phyloP scores from a whole-genome alignment of 1,140 invertebrate genomes.

The Metopolophium dirhodum region DNA sequence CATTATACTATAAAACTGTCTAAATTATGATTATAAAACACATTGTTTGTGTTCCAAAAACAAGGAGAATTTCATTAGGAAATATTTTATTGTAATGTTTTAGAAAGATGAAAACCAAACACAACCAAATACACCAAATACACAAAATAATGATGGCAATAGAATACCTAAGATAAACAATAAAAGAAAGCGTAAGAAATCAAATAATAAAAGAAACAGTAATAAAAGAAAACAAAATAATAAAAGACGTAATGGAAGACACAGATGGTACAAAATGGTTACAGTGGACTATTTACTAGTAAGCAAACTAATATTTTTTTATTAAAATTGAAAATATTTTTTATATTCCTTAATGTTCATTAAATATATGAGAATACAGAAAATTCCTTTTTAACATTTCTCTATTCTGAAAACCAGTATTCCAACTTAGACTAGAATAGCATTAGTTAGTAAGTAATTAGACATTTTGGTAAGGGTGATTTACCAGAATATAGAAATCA shows the following conservation, averaged over 20 bases:
- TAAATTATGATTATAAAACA: too few species aligned
- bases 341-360: not conserved
- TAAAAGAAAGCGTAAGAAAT: not conserved
- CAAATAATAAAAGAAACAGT: not conserved
- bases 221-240: not conserved
- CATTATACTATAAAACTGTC: too few species aligned
- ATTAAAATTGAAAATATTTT: not conserved
- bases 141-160: not conserved
- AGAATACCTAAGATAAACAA: not conserved
- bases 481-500: not conserved
- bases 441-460: not conserved
- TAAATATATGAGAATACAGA: not conserved
- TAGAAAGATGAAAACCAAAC: not conserved
- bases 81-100: not conserved
- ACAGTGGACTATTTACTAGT: not conserved
- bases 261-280: not conserved
- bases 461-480: not conserved
- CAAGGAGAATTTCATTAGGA: not conserved
- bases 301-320: not conserved
- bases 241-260: not conserved
- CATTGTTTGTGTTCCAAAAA: not conserved
- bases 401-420: not conserved
- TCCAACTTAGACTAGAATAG: not conserved
- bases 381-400: not conserved
- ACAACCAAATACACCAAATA: not conserved